These are phyloP conservation scores for Eudyptes chrysolophus DNA, from an alignment of 2,113 vertebrate genomes.

Conservation along the genomic window DNA sequence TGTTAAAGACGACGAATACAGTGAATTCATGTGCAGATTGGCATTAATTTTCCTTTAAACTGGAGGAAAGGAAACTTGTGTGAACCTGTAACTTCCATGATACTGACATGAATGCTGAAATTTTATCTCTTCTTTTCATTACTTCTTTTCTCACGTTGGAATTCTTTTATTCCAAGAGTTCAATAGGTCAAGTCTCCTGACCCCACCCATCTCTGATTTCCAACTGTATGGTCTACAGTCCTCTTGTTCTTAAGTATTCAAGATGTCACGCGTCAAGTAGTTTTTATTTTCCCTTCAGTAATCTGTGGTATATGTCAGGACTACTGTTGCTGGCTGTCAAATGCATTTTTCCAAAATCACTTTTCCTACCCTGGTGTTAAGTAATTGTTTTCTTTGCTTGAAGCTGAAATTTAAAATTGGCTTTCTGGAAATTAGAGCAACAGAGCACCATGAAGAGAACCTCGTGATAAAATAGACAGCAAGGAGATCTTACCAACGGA, in stretches of 20 bases:
- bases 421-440: neutral
- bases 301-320: neutral
- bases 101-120: neutral
- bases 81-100: neutral
- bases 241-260: neutral
- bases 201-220: neutral
- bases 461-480: neutral
- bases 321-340: neutral
- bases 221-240: neutral
- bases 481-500: neutral
- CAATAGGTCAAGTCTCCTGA: neutral
- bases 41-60: neutral
- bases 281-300: neutral
- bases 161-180: neutral
- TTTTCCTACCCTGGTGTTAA: neutral
- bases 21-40: neutral
- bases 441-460: neutral
- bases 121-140: neutral
- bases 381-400: neutral
- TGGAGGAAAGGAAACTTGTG: neutral
- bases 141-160: neutral
- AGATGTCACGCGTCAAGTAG: neutral
- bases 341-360: neutral
- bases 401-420: neutral
- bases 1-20: neutral